Percentiles rank a stretch among this genome's conserved stretches.
Evolutionary conservation across 2,888 invertebrate species (phyloP).

Genomic region (Euzetes globulus): DNA sequence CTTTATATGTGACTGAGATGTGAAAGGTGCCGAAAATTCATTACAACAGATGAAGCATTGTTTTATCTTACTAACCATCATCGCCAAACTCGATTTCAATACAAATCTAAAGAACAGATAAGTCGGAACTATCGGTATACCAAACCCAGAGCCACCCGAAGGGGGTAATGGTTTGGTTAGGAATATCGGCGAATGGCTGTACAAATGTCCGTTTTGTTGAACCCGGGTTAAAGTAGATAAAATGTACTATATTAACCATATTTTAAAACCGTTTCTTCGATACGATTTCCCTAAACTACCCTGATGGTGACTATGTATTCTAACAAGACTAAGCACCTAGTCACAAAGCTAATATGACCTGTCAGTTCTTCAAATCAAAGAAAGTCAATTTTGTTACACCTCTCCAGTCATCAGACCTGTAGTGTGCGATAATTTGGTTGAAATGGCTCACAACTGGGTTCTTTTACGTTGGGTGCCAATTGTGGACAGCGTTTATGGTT

Average conservation of each 20-base stretch:
- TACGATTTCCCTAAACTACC: slow-evolving; percentile 8
- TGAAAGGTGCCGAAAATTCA: not conserved
- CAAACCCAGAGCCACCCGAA: not conserved
- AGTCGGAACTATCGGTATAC: not conserved
- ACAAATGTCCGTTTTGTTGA: slow-evolving; percentile 14
- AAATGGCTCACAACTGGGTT: no score
- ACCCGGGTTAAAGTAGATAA: slow-evolving; percentile 24
- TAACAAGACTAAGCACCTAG: slow-evolving; percentile 32
- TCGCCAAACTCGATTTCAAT: slow-evolving; percentile 12
- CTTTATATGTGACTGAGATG: slow-evolving; percentile 6
- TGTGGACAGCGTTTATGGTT: no score
- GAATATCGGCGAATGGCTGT: slow-evolving; percentile 5
- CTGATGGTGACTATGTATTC: slow-evolving; percentile 16
- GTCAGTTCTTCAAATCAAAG: no score
- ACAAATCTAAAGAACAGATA: not conserved
- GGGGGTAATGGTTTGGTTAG: slow-evolving; percentile 20
- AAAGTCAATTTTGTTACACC: no score
- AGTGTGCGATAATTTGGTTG: no score
- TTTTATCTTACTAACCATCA: slow-evolving; percentile 4
- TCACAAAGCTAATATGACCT: no score
- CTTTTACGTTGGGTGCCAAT: no score
- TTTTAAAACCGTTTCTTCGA: slow-evolving; percentile 25
- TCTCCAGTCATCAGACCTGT: no score
- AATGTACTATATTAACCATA: slow-evolving; percentile 26
- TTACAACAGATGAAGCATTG: slow-evolving; percentile 26